Evolutionary conservation across 2,888 invertebrate genomes (phyloP).

Genomic region (Carabus problematicus): DNA sequence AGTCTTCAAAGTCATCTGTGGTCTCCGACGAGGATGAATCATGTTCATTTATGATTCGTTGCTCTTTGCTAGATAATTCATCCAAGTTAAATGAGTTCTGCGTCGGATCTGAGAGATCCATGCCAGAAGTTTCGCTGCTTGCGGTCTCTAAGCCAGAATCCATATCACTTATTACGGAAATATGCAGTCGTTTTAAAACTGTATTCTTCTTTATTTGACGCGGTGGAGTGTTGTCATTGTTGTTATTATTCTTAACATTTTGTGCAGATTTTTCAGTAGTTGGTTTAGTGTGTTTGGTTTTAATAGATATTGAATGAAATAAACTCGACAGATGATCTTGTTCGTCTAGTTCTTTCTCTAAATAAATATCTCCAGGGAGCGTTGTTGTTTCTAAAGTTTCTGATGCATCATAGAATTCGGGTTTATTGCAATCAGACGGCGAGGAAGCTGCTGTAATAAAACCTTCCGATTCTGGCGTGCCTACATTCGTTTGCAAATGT

Average conservation of each 20-base stretch:
- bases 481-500: constrained; percentile 51
- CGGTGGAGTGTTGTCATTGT: constrained; percentile 61
- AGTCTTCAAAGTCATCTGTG: constrained; percentile 29
- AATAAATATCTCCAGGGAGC: constrained; percentile 56
- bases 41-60: constrained; percentile 30
- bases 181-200: constrained; percentile 43
- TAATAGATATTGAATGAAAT: constrained; percentile 60
- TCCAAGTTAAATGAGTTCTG: constrained; percentile 26
- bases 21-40: constrained; percentile 34
- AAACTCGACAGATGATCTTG: constrained; percentile 63
- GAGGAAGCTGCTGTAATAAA: constrained; percentile 56
- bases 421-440: constrained; percentile 61
- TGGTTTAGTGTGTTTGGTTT: constrained; percentile 53
- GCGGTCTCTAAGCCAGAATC: constrained; percentile 63
- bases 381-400: constrained; percentile 58
- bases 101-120: constrained; percentile 55
- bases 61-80: constrained; percentile 31
- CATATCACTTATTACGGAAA: constrained; percentile 58
- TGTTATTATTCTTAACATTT: constrained; percentile 53
- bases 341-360: constrained; percentile 64
- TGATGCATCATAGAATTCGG: constrained; percentile 59
- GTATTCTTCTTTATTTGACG: constrained; percentile 60
- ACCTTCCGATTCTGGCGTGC: constrained; percentile 47
- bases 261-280: constrained; percentile 52
- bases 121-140: constrained; percentile 60